These are phyloP conservation scores for Coenonympha glycerion DNA, from an alignment of 2,888 invertebrate species.

Conservation along the genomic window DNA sequence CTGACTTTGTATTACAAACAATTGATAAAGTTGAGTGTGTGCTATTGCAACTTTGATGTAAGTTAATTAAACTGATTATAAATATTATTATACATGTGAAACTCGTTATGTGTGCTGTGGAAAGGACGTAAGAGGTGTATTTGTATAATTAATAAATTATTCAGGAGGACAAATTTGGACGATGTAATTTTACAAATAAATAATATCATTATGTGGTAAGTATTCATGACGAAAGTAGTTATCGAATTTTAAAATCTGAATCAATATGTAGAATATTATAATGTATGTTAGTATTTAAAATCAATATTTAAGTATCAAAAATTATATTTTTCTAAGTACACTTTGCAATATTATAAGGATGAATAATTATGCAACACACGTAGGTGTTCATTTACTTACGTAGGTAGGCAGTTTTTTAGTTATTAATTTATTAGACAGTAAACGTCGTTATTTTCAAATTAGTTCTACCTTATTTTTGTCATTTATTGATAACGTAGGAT, in stretches of 20 bases:
- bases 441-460: too few relatives aligned
- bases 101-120: slow-evolving; percentile 53
- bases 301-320: too few relatives aligned
- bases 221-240: neutral
- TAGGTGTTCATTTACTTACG: too few relatives aligned
- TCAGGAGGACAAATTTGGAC: neutral
- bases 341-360: too few relatives aligned
- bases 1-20: neutral
- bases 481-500: too few relatives aligned
- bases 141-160: neutral
- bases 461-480: too few relatives aligned
- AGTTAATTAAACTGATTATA: neutral
- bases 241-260: too few relatives aligned
- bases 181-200: neutral
- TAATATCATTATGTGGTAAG: neutral
- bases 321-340: too few relatives aligned
- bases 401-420: too few relatives aligned
- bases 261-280: neutral
- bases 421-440: too few relatives aligned
- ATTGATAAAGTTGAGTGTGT: neutral
- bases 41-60: neutral
- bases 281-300: too few relatives aligned
- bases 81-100: slow-evolving; percentile 41
- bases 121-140: slow-evolving; percentile 37
- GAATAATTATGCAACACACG: too few relatives aligned